A percentile compares a stretch with the other conserved stretches of the same genome.
phyloP scores from a whole-genome alignment of 2,797 vertebrate species.

The Emydoidea blandingii region DNA sequence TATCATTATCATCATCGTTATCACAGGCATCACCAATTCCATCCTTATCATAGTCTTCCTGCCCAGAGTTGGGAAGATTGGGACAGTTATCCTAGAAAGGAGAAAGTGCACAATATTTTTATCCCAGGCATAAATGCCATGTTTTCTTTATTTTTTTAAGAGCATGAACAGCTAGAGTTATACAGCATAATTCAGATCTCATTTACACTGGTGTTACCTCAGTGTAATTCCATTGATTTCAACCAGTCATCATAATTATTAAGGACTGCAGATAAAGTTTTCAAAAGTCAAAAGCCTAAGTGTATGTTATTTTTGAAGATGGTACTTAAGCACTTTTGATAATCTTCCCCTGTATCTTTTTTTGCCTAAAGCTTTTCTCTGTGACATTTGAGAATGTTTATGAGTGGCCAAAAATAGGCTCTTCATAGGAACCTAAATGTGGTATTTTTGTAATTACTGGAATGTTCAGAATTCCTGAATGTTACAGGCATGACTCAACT shows the following conservation, averaged over 20 bases:
- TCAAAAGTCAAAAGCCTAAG: not conserved
- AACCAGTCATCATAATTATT: not conserved
- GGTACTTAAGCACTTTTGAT: not conserved
- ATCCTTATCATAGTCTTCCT: constrained; percentile 99
- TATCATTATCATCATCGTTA: constrained; percentile 95
- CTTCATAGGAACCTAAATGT: not conserved
- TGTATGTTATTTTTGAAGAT: not conserved
- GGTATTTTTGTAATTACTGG: not conserved
- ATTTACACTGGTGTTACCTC: not conserved
- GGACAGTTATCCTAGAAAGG: constrained; percentile 95
- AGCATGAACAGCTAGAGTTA: not conserved
- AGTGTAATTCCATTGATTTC: not conserved
- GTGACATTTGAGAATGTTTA: not conserved
- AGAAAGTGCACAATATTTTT: not conserved
- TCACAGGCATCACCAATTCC: constrained; percentile 98
- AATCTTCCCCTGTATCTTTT: not conserved
- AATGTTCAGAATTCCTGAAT: not conserved
- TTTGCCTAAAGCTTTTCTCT: not conserved
- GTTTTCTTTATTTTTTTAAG: not conserved
- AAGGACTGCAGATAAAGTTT: not conserved
- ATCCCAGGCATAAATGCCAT: not conserved
- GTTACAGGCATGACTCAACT: not conserved
- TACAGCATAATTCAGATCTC: rapidly evolving
- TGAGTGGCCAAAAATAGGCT: not conserved
- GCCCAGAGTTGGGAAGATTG: constrained; percentile 97